Conservation (phyloP, 2,888 invertebrate genomes). For the Drosophila nigritarsus region DNA sequence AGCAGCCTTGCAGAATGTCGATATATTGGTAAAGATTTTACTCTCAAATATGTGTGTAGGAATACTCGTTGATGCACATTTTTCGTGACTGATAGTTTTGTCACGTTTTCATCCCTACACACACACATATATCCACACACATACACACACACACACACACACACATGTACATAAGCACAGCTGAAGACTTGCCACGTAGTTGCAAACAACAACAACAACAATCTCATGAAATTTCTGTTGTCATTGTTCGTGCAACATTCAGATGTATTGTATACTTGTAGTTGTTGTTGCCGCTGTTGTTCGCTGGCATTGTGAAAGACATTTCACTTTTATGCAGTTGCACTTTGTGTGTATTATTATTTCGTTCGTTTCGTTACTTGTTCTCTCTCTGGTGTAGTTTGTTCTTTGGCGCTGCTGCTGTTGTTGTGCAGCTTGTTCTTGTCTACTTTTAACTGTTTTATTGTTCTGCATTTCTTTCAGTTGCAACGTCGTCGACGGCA, state of each 20-base stretch:
- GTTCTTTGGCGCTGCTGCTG: conserved; percentile 12
- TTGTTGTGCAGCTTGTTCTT: conserved; percentile 74
- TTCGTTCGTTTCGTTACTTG: conserved; percentile 36
- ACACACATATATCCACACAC: not conserved
- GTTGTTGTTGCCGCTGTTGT: conserved; percentile 43
- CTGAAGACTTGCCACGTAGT: conserved; percentile 35
- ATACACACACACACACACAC: conserved; percentile 6
- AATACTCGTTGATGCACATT: conserved; percentile 11
- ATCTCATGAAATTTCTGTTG: conserved; percentile 63
- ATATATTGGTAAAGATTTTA: conserved; percentile 5
- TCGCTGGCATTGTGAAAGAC: conserved; percentile 77
- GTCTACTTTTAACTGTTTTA: conserved; percentile 81
- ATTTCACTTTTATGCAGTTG: conserved; percentile 81
- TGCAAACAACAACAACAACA: conserved; percentile 45
- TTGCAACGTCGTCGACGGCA: conserved; percentile 43
- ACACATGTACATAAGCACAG: not conserved
- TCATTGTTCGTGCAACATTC: conserved; percentile 60
- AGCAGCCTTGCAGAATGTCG: not conserved
- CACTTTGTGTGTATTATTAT: conserved; percentile 81
- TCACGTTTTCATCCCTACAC: conserved; percentile 46
- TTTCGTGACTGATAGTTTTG: conserved; percentile 52
- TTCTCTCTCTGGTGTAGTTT: conserved; percentile 8
- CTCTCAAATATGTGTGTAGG: not conserved
- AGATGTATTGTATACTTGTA: conserved; percentile 51
- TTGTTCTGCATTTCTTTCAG: conserved; percentile 68